phyloP scores from a whole-genome alignment of 2,888 invertebrate genomes.

The Himalopsyche anomala region DNA sequence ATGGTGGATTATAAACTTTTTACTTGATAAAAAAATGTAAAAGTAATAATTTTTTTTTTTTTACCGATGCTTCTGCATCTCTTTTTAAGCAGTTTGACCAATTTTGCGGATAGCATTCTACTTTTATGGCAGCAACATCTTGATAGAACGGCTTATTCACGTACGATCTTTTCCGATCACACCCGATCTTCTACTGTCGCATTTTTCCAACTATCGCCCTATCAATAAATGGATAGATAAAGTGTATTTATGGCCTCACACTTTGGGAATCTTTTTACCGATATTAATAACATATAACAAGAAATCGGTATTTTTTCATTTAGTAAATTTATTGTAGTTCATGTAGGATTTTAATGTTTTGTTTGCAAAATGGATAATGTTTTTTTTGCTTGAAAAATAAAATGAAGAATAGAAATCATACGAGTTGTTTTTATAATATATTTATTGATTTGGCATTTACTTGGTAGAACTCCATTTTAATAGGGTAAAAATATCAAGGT shows the following conservation, averaged over 20 bases:
- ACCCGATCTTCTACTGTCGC: conserved; percentile 52
- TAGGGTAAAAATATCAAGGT: no score
- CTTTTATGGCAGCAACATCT: conserved; percentile 65
- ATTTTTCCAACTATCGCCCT: conserved; percentile 48
- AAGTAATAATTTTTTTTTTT: background rate
- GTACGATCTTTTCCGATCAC: conserved; percentile 51
- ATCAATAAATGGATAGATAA: conserved; percentile 35
- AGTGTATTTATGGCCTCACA: background rate
- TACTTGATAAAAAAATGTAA: no score
- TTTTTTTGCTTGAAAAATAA: no score
- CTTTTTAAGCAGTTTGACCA: conserved; percentile 49
- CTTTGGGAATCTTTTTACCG: background rate
- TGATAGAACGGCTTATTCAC: conserved; percentile 64
- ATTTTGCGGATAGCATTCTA: conserved; percentile 65
- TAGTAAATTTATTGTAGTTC: background rate
- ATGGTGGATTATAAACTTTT: no score
- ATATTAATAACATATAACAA: conserved; percentile 3
- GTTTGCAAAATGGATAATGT: no score
- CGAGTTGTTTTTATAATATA: no score
- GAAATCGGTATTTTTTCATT: conserved; percentile 13
- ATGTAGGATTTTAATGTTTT: background rate
- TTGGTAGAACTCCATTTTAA: no score
- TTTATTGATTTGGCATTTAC: no score
- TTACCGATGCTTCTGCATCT: background rate
- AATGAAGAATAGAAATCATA: no score